Evolutionary conservation across 1,140 invertebrate species (phyloP), one percentile per base, ranked within the genome.

Genomic region (Trichonephila clavata): DNA sequence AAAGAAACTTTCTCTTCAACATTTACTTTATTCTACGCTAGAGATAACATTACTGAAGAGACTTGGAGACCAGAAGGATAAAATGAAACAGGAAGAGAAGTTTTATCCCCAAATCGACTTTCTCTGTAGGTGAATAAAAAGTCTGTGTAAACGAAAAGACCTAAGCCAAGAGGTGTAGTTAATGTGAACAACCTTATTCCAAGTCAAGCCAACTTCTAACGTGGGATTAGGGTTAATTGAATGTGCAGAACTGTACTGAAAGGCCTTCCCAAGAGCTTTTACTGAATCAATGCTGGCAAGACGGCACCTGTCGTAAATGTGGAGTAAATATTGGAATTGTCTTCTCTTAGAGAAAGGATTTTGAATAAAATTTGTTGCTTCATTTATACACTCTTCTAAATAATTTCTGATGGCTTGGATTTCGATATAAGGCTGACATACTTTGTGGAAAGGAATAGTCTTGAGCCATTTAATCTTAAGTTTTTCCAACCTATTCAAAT

Each of bases 121-220:
- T 91, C 77, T 91, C 50, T 84, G 77, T 57, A 39, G 90, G 80
- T 84, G 90, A 91, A 91, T 91, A 91, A 91, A 91, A 91, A 83
- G 59, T 84, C 90, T 39, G 90, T 39, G 90, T 83, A 84, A 90
- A 90, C 89, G 77, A 91, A 91, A 90, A 83, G 43, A 81, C 21
- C 89, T 81, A 91, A 91, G 39, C 90, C 90, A 84, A 84, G 60
- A 81, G 61, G 77, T 91, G 90, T 91, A 84, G 80, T 63, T 91
- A 91, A 91, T 91, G 90, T 43, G 77, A 91, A 91, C 90, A 91
- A 91, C 90, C 90, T 91, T 91, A 91, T 57, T 91, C 59, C 24
- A 63, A 91, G 68, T 80, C 43, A 57, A 90, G 43, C 57, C 88
- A 80, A 90, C 71, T 77, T 59, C 86, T 87, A 90, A 90, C 61